Evolutionary conservation across 2,888 invertebrate species (phyloP).

Genomic region (Drosophila limbata): DNA sequence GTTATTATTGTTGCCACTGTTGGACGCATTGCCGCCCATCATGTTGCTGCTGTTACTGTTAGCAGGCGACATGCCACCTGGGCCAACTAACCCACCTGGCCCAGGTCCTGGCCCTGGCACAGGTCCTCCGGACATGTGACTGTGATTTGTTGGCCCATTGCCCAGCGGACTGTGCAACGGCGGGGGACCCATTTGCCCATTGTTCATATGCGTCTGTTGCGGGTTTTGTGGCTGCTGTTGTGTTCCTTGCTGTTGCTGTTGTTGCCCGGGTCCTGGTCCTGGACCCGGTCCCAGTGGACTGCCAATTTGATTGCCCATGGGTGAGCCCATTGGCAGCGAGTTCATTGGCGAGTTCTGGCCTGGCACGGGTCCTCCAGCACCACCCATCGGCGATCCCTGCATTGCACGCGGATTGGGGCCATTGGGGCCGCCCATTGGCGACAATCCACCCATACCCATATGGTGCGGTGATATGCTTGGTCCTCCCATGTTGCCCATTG

Average conservation of each 20-base stretch:
- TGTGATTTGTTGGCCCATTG: constrained; percentile 87
- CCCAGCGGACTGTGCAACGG: constrained; percentile 91
- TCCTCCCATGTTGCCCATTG: constrained; percentile 86
- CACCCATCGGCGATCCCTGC: constrained; percentile 87
- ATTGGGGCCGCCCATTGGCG: constrained; percentile 86
- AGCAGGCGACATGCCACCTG: constrained; percentile 81
- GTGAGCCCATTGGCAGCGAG: constrained; percentile 90
- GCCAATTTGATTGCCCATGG: constrained; percentile 90
- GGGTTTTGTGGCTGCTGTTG: constrained; percentile 73
- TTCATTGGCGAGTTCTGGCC: constrained; percentile 89
- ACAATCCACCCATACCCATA: constrained; percentile 85
- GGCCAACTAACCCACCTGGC: constrained; percentile 73
- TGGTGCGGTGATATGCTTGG: constrained; percentile 85
- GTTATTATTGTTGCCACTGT: constrained; percentile 53
- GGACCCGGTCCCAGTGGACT: constrained; percentile 70
- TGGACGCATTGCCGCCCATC: constrained; percentile 56
- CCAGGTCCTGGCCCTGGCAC: constrained; percentile 82
- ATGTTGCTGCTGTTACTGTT: constrained; percentile 63
- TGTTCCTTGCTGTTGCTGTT: constrained; percentile 50
- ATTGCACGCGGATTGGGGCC: constrained; percentile 87
- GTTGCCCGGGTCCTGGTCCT: constrained; percentile 58
- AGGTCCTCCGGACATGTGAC: constrained; percentile 85
- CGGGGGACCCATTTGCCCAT: constrained; percentile 91
- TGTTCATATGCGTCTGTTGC: constrained; percentile 87
- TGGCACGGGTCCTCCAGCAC: constrained; percentile 87